These are phyloP conservation scores for Anolis carolinensis DNA, from an alignment of 2,113 vertebrate genomes.

Conservation along the genomic window DNA sequence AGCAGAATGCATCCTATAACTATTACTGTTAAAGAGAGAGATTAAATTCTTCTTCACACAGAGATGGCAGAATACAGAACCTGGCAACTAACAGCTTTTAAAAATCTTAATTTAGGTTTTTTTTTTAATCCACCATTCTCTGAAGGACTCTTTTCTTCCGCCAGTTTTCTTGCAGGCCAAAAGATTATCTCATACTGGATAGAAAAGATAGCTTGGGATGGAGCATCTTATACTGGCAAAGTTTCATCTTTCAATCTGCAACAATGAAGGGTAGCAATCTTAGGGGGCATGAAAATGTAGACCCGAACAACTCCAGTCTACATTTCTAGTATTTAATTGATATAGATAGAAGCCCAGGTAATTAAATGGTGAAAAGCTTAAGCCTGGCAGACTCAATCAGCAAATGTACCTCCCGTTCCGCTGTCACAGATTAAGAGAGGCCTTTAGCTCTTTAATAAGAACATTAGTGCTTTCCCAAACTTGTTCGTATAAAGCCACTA, in stretches of 20 bases:
- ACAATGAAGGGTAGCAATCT: neutral
- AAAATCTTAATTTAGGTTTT: neutral
- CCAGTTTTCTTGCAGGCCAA: neutral
- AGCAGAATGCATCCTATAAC: accelerated
- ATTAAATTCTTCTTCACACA: neutral
- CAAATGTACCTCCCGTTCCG: neutral
- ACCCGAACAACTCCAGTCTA: slow-evolving; percentile 68
- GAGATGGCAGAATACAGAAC: neutral
- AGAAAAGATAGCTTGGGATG: neutral
- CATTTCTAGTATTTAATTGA: slow-evolving; percentile 74
- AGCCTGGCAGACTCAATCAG: slow-evolving; percentile 51
- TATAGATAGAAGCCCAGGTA: slow-evolving; percentile 54
- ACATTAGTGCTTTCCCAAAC: neutral
- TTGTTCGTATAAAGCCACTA: neutral
- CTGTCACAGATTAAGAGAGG: slow-evolving; percentile 32
- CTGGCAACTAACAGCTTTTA: neutral
- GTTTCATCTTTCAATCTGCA: neutral
- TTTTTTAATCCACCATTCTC: neutral
- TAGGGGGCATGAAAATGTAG: neutral
- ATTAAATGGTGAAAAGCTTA: slow-evolving; percentile 71
- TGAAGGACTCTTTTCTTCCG: neutral
- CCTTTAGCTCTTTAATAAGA: neutral
- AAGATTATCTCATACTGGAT: neutral
- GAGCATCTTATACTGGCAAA: neutral
- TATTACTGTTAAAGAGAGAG: neutral